A percentile compares a stretch with the other conserved stretches of the same genome.
These are phyloP conservation scores for Lithobius niger DNA, from an alignment of 1,140 invertebrate species.

Conservation along the genomic window DNA sequence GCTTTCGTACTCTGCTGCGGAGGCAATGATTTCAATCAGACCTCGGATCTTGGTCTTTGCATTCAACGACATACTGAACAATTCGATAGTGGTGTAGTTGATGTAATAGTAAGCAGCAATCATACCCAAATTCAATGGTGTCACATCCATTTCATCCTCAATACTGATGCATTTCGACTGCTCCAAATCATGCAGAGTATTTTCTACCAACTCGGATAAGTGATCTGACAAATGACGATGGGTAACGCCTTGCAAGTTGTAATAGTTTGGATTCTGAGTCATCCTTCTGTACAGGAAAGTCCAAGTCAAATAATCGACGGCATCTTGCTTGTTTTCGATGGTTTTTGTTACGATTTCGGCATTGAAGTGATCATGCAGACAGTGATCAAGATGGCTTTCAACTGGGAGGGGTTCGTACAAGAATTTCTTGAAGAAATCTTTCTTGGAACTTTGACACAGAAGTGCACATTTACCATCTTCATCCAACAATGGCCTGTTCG, in stretches of 20 bases:
- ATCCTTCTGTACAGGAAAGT: slow-evolving; percentile 93
- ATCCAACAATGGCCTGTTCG: slow-evolving; percentile 77
- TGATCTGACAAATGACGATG: slow-evolving; percentile 96
- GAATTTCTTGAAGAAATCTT: slow-evolving; percentile 98
- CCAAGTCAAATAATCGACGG: slow-evolving; percentile 99
- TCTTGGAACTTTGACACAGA: slow-evolving; percentile 94
- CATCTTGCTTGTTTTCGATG: slow-evolving; percentile 99
- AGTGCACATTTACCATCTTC: slow-evolving; percentile 92
- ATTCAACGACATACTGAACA: slow-evolving; percentile 93
- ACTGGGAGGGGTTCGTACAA: slow-evolving; percentile 93
- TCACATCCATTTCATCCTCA: slow-evolving; percentile 94
- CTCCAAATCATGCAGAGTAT: slow-evolving; percentile 85
- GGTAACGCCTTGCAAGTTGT: slow-evolving; percentile 85
- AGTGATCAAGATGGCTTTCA: slow-evolving; percentile 94
- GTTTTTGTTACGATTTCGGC: slow-evolving; percentile 99
- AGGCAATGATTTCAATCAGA: slow-evolving; percentile 93
- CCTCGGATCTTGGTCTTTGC: slow-evolving; percentile 95
- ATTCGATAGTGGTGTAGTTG: slow-evolving; percentile 98
- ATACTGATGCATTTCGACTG: slow-evolving; percentile 97
- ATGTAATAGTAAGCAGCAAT: slow-evolving; percentile 99
- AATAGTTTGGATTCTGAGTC: slow-evolving; percentile 99
- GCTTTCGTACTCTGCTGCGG: slow-evolving; percentile 90
- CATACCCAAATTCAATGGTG: slow-evolving; percentile 96
- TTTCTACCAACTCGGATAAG: slow-evolving; percentile 95
- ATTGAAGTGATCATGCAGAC: slow-evolving; percentile 98